Percentiles rank a stretch among this genome's conserved stretches.
Evolutionary conservation across 92 coral and sea anemone species (phyloP).

Genomic region (Galaxea fascicularis): DNA sequence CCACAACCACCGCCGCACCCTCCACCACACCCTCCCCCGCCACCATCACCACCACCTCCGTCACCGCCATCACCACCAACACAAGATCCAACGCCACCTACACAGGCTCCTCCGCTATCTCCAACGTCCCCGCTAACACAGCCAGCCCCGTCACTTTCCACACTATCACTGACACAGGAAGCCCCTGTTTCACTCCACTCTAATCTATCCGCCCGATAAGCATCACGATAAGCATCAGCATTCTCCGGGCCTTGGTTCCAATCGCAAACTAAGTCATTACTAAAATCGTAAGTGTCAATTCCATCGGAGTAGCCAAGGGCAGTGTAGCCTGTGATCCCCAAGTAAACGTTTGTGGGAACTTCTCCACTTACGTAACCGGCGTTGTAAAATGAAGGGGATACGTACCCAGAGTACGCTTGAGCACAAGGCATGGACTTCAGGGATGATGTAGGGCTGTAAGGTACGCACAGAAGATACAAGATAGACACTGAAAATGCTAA

Average conservation of each 20-base stretch:
- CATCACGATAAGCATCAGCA: constrained; percentile 43
- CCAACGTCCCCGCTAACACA: constrained; percentile 26
- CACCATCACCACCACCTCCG: constrained; percentile 46
- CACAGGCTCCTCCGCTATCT: constrained; percentile 8
- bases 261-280: not conserved
- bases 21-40: constrained; percentile 27
- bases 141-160: not conserved
- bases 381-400: constrained; percentile 40
- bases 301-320: not conserved
- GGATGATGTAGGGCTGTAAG: constrained; percentile 33
- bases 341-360: constrained; percentile 61
- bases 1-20: constrained; percentile 35
- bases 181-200: constrained; percentile 26
- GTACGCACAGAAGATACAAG: constrained; percentile 57
- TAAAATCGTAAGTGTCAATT: not conserved
- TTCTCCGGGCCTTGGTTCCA: not conserved
- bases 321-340: not conserved
- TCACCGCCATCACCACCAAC: constrained; percentile 21
- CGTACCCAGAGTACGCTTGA: constrained; percentile 7
- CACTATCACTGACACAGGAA: constrained; percentile 26
- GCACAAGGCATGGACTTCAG: constrained; percentile 44
- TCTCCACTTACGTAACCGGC: constrained; percentile 51
- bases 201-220: too few species aligned
- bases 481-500: constrained; percentile 53
- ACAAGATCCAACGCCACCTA: constrained; percentile 32